Percentiles rank a stretch among this genome's conserved stretches.
Evolutionary conservation across 2,113 vertebrate species (phyloP).

Genomic region (Lethenteron reissneri): DNA sequence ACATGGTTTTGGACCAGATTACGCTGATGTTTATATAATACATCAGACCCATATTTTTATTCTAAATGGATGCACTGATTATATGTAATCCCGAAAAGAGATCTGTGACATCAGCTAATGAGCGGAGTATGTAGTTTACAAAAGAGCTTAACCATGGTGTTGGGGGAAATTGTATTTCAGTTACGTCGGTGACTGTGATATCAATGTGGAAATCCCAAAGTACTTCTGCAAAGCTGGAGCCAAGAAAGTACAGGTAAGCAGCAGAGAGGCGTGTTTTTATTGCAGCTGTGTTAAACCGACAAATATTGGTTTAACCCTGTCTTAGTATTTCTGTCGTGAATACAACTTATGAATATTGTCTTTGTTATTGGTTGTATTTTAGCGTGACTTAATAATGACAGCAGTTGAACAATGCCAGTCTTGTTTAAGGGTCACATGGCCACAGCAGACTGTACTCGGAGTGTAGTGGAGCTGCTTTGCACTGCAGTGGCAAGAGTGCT

Average conservation of each 20-base stretch:
- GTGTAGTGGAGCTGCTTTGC: too few relatives aligned
- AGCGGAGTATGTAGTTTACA: too few relatives aligned
- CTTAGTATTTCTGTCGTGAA: too few relatives aligned
- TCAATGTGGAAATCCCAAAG: slow-evolving; percentile 3
- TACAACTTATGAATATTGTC: background rate
- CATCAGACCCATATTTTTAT: too few relatives aligned
- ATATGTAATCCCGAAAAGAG: too few relatives aligned
- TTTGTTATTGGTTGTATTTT: background rate
- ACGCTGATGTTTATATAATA: too few relatives aligned
- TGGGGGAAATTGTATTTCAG: background rate
- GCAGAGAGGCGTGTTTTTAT: background rate
- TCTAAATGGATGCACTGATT: too few relatives aligned
- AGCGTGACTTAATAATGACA: background rate
- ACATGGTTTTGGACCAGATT: too few relatives aligned
- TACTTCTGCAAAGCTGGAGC: slow-evolving; percentile 4
- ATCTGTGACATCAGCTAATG: too few relatives aligned
- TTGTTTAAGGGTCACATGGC: background rate
- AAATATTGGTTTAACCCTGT: too few relatives aligned
- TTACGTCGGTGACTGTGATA: background rate
- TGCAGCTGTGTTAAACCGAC: background rate
- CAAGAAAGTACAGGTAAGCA: background rate
- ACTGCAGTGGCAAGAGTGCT: too few relatives aligned
- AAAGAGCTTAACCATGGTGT: too few relatives aligned
- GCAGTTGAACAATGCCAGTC: background rate
- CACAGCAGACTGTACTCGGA: background rate